Evolutionary conservation across 2,888 invertebrate species (phyloP).

Genomic region (Epinotia bilunana): DNA sequence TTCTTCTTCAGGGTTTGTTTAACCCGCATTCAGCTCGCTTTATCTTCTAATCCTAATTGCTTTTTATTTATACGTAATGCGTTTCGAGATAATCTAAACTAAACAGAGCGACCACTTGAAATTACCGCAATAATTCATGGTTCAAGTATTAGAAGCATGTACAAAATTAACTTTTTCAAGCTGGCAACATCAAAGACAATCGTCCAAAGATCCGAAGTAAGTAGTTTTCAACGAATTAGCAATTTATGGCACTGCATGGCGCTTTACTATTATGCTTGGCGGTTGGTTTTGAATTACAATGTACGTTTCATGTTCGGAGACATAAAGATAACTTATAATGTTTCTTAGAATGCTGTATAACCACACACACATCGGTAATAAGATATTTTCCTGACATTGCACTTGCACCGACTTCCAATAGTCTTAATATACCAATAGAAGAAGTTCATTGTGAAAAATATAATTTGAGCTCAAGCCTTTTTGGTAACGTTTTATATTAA

Average conservation of each 20-base stretch:
- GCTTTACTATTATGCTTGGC: slow-evolving; percentile 18
- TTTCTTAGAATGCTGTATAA: slow-evolving; percentile 23
- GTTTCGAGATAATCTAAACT: slow-evolving; percentile 61
- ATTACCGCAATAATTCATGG: slow-evolving; percentile 63
- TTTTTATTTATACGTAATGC: slow-evolving; percentile 63
- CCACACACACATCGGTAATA: slow-evolving; percentile 19
- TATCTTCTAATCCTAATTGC: slow-evolving; percentile 56
- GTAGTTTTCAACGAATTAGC: slow-evolving; percentile 39
- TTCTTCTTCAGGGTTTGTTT: slow-evolving; percentile 20
- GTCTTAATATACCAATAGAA: background rate
- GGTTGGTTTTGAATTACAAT: slow-evolving; percentile 31
- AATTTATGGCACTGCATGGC: slow-evolving; percentile 29
- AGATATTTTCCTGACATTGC: slow-evolving; percentile 17
- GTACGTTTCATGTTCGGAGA: slow-evolving; percentile 35
- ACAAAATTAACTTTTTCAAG: slow-evolving; percentile 44
- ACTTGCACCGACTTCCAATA: background rate
- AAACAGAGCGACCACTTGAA: slow-evolving; percentile 63
- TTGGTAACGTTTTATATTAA: no score
- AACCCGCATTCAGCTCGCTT: slow-evolving; percentile 40
- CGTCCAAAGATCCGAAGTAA: slow-evolving; percentile 29
- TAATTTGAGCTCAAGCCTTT: no score
- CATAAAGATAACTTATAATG: slow-evolving; percentile 22
- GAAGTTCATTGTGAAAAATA: no score
- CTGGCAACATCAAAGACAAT: slow-evolving; percentile 56
- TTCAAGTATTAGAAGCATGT: slow-evolving; percentile 64